These are phyloP conservation scores for Scrobipalpa atriplicella DNA, from an alignment of 2,888 invertebrate species.

Conservation along the genomic window DNA sequence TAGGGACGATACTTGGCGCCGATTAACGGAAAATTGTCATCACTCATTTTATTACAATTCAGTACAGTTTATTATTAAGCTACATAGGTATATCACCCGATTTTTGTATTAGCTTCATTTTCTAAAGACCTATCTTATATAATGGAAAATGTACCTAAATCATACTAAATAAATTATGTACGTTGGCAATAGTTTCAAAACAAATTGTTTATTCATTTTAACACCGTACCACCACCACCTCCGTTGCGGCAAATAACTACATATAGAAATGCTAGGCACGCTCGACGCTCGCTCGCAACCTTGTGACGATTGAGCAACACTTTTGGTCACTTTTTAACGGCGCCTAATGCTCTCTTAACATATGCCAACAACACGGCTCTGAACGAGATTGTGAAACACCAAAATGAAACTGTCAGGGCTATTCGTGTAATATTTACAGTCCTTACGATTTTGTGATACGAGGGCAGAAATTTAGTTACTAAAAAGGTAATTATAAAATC, in stretches of 20 bases:
- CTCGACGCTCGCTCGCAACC: constrained; percentile 24
- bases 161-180: not conserved
- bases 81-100: too few relatives aligned
- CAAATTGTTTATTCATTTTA: constrained; percentile 8
- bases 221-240: not conserved
- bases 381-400: constrained; percentile 10
- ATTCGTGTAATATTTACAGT: not conserved
- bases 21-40: not conserved
- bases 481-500: too few relatives aligned
- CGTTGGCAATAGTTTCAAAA: not conserved
- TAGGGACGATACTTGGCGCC: constrained; percentile 39
- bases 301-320: constrained; percentile 30
- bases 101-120: too few relatives aligned
- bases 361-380: constrained; percentile 19
- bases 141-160: too few relatives aligned
- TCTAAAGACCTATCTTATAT: too few relatives aligned
- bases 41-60: too few relatives aligned
- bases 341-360: constrained; percentile 14
- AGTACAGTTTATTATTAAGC: too few relatives aligned
- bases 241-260: constrained; percentile 2
- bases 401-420: not conserved
- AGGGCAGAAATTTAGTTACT: too few relatives aligned
- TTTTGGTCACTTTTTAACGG: constrained; percentile 28
- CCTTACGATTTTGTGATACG: not conserved
- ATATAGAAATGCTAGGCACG: constrained; percentile 25